Evolutionary conservation across 2,888 invertebrate genomes (phyloP), one percentile per base, ranked within the genome.

Genomic region (Cerastis rubricosa): DNA sequence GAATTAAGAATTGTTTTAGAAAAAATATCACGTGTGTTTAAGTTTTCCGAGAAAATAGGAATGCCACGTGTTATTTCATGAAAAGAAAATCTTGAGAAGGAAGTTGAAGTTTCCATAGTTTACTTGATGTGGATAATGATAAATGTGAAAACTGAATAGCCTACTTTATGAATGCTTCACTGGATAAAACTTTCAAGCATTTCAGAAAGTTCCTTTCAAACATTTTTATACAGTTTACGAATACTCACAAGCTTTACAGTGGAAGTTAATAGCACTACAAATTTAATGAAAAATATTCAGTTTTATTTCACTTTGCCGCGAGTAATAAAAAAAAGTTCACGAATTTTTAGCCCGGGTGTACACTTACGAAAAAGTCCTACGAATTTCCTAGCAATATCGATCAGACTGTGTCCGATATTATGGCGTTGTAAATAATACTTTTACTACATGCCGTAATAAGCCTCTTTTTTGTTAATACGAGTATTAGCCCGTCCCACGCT

Each of bases 401-500:
- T 69, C 43, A 29, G 35, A 25, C 14, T 64, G 25, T 29, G 29
- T 8, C 47, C 43, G n/a, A 66, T 61, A 81, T 51, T 74, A 63
- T 40, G 40, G 65, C 29, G 61, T 59, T 72, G 47, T 85, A 71
- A 81, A 85, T 81, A 35, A 45, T 67, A 71, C 59, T 73, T 81
- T 80, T 81, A 80, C 74, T 76, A 66, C 76, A 74, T 64, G 75
- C 73, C 77, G 66, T 74, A 81, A 79, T 83, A 81, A 78, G 76
- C 57, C 71, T 71, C 57, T 43, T 71, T 73, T 74, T 77, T 71
- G 78, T 76, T 66, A 79, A 85, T 87, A n/a, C n/a, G n/a, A n/a
- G n/a, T n/a, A 83, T 85, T 84, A 83, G 87, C 74, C 79, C 77
- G 77, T 76, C 88, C 88, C 85, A 89, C 89, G 80, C 89, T 84